Evolutionary conservation across 2,888 invertebrate species (phyloP), one percentile per base, ranked within the genome.

Genomic region (Clusia tigrina): DNA sequence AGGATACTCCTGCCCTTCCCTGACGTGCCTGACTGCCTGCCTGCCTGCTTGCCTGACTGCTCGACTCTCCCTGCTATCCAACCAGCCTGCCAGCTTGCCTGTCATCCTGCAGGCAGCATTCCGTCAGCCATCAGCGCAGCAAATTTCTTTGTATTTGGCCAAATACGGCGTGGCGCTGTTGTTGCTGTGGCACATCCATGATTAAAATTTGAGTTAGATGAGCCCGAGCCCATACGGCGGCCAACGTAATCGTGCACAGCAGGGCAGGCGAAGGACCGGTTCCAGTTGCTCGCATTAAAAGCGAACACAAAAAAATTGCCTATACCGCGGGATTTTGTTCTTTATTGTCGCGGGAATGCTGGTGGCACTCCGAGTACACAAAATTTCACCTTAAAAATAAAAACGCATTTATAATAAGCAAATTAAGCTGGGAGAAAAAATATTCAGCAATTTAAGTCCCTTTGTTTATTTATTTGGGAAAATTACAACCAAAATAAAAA

Each of bases 101-200:
- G 63, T 32, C 64, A 56, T 57, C 63, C 55, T 63, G 10, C 67
- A 68, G 77, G 68, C 76, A 74, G 78, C 78, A 78, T 80, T 80
- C 77, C 79, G 72, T 77, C 78, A 74, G 69, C 71, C 69, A 72
- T 74, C 71, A 75, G 72, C 69, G 69, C 70, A 77, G 78, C 74
- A 76, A 75, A 73, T 72, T 77, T 71, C 75, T 74, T 74, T 77
- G 74, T 74, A 75, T 78, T 79, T 75, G 42, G 42, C n/a, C 56
- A 56, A 12, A 56, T 1, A 38, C 2, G 23, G 10, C 2, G 10
- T 15, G 25, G 25, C 17, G 42, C 52, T 62, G 58, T 52, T 58
- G 55, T 38, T n/a, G n/a, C n/a, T n/a, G n/a, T n/a, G n/a, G 60
- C 56, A 37, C 57, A 60, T 64, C 60, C 57, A 57, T 58, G 64